Base-by-base conservation (phyloP, 2,797 vertebrate species). In the Gymnothorax javanicus region DNA sequence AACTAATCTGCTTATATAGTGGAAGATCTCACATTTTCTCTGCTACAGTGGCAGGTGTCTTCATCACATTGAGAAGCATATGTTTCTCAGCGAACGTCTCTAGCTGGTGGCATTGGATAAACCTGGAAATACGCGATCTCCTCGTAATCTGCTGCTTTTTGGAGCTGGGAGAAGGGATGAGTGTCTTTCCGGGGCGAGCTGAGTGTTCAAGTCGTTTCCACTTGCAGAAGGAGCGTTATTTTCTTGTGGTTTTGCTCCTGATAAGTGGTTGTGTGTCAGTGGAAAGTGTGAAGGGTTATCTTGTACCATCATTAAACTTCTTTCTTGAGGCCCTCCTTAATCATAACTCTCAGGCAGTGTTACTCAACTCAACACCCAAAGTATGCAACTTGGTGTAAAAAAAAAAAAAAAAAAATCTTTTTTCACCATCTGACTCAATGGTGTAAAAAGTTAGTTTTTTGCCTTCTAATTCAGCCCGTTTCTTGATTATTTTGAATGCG, bases 361-460 rank as follows among this genome's bases (percentile, higher is more conserved):
- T 88, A 90, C 89, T 91, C 92, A 90, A 1, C 56, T 62, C 13
- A 12, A 77, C n/a, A 23, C 43, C 15, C 52, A 79, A 54, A 6
- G 54, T 79, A n/a, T 79, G 50, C 62, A 67, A 67, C 20, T 67
- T 23, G n/a, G 7, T n/a, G 62, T 7, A 23, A 67, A 67, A 67
- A 67, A n/a, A 1, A 7, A 1, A 12, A 8, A 23, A 23, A 43
- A 43, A 43, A 43, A 43, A 43, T 43, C 33, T 43, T 43, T 23
- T 59, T 67, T 6, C 20, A 7, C 7, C 11, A 23, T 79, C 2
- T 8, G 8, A n/a, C 71, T 50, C 11, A 15, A 3, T 50, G 27
- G 17, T 7, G 7, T 75, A 33, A 75, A 17, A 25, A 75, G 17
- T 7, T 11, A 13, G 71, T 15, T 25, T 43, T 75, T 43, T 9